Conservation (phyloP, 2,797 vertebrate species). For the Craterocephalus amniculus region DNA sequence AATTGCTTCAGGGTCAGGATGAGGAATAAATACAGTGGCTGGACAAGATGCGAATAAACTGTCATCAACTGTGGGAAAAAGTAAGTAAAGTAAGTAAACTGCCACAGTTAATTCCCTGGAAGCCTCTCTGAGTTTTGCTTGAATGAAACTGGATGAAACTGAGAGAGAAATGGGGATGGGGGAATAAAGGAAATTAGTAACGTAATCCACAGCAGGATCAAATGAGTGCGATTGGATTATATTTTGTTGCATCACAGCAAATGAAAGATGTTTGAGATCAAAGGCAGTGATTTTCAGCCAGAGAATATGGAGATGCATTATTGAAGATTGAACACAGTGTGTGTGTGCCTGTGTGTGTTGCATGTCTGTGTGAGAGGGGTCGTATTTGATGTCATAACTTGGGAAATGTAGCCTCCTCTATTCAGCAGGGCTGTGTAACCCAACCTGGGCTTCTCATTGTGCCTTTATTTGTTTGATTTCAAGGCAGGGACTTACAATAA, state of each 20-base stretch:
- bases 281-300: conserved; percentile 81
- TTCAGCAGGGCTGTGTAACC: conserved; percentile 77
- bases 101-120: conserved; percentile 48
- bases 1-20: conserved; percentile 4
- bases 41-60: conserved; percentile 20
- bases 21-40: conserved; percentile 5
- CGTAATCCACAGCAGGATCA: conserved; percentile 79
- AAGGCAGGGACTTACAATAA: conserved; percentile 84
- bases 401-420: conserved; percentile 80
- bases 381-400: conserved; percentile 89
- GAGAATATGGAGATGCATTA: conserved; percentile 86
- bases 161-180: conserved; percentile 41
- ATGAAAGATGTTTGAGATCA: conserved; percentile 82
- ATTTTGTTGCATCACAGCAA: conserved; percentile 79
- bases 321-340: conserved; percentile 81
- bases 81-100: conserved; percentile 15
- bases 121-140: conserved; percentile 39
- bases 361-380: conserved; percentile 30
- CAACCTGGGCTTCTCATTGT: conserved; percentile 82
- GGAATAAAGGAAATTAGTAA: conserved; percentile 77
- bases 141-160: conserved; percentile 58
- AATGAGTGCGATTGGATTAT: conserved; percentile 77
- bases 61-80: conserved; percentile 29
- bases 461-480: conserved; percentile 89
- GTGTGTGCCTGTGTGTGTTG: conserved; percentile 17